Evolutionary conservation across 2,113 vertebrate species (phyloP).

Genomic region (Mastomys coucha): DNA sequence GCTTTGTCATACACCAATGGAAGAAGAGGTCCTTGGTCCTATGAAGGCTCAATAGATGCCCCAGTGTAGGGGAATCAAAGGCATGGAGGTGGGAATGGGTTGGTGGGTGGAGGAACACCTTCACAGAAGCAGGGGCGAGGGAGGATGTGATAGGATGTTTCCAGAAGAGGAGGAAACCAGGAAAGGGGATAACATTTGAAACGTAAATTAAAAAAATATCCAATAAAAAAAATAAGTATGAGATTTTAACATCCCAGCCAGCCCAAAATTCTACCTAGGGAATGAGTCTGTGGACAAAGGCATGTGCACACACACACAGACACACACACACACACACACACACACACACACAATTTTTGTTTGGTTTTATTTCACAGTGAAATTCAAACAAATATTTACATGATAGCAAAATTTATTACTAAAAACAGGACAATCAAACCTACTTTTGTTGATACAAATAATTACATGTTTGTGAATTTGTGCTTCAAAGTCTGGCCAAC

Average conservation of each 20-base stretch:
- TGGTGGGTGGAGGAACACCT: no score
- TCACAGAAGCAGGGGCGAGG: no score
- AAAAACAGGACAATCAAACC: neutral
- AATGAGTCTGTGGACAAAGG: neutral
- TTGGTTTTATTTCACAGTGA: neutral
- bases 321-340: neutral
- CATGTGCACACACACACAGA: neutral
- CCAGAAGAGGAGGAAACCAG: no score
- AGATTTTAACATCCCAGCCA: neutral
- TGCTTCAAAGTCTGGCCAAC: no score
- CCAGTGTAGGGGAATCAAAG: no score
- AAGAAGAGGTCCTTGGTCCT: no score
- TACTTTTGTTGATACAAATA: neutral
- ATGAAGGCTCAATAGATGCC: no score
- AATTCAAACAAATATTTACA: neutral
- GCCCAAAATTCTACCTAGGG: neutral
- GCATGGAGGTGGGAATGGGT: no score
- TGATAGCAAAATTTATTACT: neutral
- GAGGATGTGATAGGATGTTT: no score
- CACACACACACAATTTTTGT: neutral
- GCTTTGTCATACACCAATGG: no score
- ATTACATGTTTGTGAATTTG: neutral
- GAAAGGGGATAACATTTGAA: no score
- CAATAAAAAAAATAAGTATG: neutral
- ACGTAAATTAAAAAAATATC: no score